These are phyloP conservation scores for Ypsolopha scabrella DNA, from an alignment of 2,888 invertebrate species.

Conservation along the genomic window DNA sequence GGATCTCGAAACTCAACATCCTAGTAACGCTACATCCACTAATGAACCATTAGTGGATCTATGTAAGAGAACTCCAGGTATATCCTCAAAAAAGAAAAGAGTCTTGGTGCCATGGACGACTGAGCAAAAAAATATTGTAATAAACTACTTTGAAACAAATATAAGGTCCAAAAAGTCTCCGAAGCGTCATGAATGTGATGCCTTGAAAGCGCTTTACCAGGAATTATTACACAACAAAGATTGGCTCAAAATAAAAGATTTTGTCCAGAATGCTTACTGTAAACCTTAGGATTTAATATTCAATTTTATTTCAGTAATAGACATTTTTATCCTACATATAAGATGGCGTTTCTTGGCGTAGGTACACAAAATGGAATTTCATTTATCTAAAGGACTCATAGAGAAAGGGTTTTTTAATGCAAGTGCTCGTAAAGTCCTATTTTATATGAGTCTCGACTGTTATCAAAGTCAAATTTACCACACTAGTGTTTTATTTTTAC, in stretches of 20 bases:
- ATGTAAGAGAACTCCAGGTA: not conserved
- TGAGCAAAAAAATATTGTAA: conserved; percentile 15
- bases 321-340: no score
- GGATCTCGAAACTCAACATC: not conserved
- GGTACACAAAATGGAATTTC: no score
- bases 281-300: no score
- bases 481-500: no score
- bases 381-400: no score
- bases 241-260: conserved; percentile 21
- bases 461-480: no score
- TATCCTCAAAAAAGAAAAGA: conserved; percentile 11
- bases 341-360: no score
- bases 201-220: conserved; percentile 9
- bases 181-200: conserved; percentile 17
- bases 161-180: conserved; percentile 18
- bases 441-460: no score
- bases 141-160: conserved; percentile 14
- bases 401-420: no score
- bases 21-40: not conserved
- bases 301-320: no score
- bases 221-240: conserved; percentile 17
- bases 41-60: not conserved
- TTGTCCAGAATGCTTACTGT: conserved; percentile 12
- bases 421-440: no score
- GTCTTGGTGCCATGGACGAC: conserved; percentile 17